Evolutionary conservation across 2,797 vertebrate species (phyloP).

Genomic region (Tenualosa thibaudeaui): DNA sequence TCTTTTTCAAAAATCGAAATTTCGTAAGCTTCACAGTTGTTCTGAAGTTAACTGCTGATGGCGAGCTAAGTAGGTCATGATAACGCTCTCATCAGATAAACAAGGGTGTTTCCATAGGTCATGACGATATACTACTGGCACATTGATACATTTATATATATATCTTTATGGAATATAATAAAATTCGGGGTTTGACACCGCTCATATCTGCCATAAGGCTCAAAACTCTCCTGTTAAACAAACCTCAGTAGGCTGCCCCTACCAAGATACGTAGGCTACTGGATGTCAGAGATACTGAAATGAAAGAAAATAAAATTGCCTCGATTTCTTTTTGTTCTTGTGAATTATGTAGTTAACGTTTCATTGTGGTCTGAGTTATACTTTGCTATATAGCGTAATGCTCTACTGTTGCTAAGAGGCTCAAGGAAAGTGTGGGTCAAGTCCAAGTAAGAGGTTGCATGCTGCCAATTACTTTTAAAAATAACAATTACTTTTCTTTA

Average conservation of each 20-base stretch:
- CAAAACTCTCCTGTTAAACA: background rate
- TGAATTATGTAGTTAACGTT: too few species aligned
- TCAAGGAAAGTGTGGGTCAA: too few species aligned
- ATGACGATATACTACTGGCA: background rate
- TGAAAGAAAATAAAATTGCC: too few species aligned
- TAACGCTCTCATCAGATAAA: constrained; percentile 39
- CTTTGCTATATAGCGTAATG: too few species aligned
- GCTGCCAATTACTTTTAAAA: too few species aligned
- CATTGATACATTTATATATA: background rate
- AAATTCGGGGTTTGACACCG: constrained; percentile 41
- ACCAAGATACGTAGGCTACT: background rate
- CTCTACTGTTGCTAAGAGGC: too few species aligned
- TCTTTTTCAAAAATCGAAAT: background rate
- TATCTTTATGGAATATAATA: background rate
- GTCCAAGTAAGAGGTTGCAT: too few species aligned
- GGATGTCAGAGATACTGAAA: too few species aligned
- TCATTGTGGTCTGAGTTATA: too few species aligned
- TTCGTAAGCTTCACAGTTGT: background rate
- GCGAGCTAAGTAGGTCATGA: background rate
- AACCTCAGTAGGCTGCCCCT: background rate
- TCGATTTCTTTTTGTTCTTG: too few species aligned
- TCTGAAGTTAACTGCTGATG: background rate
- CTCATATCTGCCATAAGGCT: background rate
- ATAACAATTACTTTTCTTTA: too few species aligned
- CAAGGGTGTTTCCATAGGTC: constrained; percentile 12